phyloP scores from a whole-genome alignment of 2,888 invertebrate genomes.

The Nineta flava region DNA sequence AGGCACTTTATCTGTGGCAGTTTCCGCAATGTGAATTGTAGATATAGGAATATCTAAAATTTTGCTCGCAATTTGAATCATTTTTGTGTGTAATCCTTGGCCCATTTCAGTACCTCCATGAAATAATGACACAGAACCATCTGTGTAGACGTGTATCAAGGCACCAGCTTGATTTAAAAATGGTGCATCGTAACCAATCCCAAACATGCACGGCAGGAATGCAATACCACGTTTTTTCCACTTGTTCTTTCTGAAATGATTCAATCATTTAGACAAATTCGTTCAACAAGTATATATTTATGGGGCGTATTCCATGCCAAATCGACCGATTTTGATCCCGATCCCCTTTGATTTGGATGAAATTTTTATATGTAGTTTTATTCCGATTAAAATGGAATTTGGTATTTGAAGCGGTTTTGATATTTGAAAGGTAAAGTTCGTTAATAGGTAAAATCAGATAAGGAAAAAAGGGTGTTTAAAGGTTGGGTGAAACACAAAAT shows the following conservation, averaged over 20 bases:
- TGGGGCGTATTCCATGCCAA: no score
- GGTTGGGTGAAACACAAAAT: no score
- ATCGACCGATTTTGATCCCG: no score
- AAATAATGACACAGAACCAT: slow-evolving; percentile 75
- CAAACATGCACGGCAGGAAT: slow-evolving; percentile 70
- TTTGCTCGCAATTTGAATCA: slow-evolving; percentile 78
- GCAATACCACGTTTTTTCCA: slow-evolving; percentile 79
- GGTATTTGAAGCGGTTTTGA: no score
- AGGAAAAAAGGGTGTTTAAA: no score
- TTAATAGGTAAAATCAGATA: no score
- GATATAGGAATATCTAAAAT: slow-evolving; percentile 50
- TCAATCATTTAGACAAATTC: no score
- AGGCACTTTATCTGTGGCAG: slow-evolving; percentile 79
- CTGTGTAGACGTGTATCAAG: slow-evolving; percentile 66
- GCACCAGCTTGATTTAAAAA: slow-evolving; percentile 79
- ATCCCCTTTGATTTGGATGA: no score
- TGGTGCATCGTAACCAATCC: slow-evolving; percentile 61
- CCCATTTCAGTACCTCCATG: slow-evolving; percentile 96
- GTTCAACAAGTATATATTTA: no score
- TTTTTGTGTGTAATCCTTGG: slow-evolving; percentile 90
- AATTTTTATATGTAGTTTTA: background rate
- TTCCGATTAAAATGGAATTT: no score
- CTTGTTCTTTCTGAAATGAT: slow-evolving; percentile 44
- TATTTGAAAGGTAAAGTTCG: no score
- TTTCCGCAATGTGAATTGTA: slow-evolving; percentile 68